These are phyloP conservation scores for Lycophotia porphyrea DNA, from an alignment of 2,888 invertebrate genomes.

Conservation along the genomic window DNA sequence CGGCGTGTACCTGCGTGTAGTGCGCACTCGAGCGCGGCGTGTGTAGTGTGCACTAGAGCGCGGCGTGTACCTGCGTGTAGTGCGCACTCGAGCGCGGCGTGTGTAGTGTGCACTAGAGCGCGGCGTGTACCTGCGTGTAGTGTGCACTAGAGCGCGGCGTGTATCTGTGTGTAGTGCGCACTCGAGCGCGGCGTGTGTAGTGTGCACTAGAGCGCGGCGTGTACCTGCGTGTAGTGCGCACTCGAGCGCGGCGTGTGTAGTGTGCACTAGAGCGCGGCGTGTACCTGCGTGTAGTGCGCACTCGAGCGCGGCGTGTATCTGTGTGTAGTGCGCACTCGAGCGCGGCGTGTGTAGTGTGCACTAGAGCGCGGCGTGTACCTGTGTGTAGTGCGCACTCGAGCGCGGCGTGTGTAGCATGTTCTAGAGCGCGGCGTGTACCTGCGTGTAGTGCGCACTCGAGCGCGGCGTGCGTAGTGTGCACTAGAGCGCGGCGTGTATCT, in stretches of 20 bases:
- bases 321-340: not conserved
- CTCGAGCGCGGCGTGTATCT: not conserved
- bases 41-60: not conserved
- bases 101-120: too few relatives aligned
- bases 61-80: not conserved
- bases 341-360: too few relatives aligned
- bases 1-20: not conserved
- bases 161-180: not conserved
- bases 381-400: not conserved
- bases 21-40: too few relatives aligned
- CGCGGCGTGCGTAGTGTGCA: not conserved
- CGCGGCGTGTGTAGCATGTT: too few relatives aligned
- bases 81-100: too few relatives aligned
- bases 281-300: not conserved
- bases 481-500: not conserved
- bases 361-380: not conserved
- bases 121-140: not conserved
- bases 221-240: too few relatives aligned
- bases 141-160: slow-evolving; percentile 40
- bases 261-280: not conserved
- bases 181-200: too few relatives aligned
- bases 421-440: not conserved
- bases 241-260: too few relatives aligned
- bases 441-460: not conserved
- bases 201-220: too few relatives aligned